Evolutionary conservation across 2,888 invertebrate genomes (phyloP).

Genomic region (Frankliniella fusca): DNA sequence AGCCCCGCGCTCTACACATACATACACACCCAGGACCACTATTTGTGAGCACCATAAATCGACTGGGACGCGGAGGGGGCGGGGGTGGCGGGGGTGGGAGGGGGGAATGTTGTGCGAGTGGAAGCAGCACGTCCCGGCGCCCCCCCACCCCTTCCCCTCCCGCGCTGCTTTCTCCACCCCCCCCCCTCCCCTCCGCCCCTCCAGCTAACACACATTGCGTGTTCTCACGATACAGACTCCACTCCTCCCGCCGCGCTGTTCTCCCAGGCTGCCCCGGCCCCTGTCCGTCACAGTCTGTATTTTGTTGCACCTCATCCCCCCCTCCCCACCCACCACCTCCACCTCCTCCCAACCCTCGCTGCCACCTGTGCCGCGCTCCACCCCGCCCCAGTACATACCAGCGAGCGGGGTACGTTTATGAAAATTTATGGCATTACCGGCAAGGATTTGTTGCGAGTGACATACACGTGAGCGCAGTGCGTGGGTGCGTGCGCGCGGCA

Average conservation of each 20-base stretch:
- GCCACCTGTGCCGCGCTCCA: not conserved
- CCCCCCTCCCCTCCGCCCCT: too few relatives aligned
- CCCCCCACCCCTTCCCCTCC: too few relatives aligned
- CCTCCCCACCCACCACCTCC: not conserved
- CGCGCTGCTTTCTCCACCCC: too few relatives aligned
- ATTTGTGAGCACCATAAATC: conserved; percentile 6
- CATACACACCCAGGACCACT: not conserved
- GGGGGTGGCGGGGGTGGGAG: too few relatives aligned
- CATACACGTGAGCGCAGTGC: not conserved
- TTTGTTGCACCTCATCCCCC: not conserved
- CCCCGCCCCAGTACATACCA: not conserved
- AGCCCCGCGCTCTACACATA: not conserved
- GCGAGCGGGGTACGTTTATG: not conserved
- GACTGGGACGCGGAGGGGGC: not conserved
- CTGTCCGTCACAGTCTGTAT: conserved; percentile 1
- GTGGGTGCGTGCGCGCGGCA: not conserved
- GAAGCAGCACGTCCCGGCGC: too few relatives aligned
- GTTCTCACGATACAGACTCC: not conserved
- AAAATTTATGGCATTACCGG: conserved; percentile 1
- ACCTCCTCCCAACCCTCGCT: too few relatives aligned
- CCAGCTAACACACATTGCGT: conserved; percentile 20
- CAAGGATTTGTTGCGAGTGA: not conserved
- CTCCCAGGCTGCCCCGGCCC: too few relatives aligned
- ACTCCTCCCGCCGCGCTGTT: not conserved
- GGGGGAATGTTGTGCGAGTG: too few relatives aligned